Evolutionary conservation across 2,113 vertebrate species (phyloP).

Genomic region (Perca flavescens): DNA sequence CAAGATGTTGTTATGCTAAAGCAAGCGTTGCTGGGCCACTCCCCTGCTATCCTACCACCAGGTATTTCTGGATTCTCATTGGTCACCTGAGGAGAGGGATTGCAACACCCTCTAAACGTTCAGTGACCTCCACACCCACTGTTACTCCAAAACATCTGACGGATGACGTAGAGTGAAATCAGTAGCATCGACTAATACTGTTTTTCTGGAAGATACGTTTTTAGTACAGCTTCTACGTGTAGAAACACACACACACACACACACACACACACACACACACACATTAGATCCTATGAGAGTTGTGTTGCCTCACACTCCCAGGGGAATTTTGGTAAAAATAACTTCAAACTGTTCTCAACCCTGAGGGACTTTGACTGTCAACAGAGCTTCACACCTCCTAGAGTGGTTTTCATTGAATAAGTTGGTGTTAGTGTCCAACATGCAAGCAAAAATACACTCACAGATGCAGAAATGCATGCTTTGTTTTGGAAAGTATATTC

Average conservation of each 20-base stretch:
- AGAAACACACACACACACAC: neutral
- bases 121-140: constrained; percentile 52
- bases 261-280: neutral
- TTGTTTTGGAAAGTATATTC: neutral
- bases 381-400: constrained; percentile 10
- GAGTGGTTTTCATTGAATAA: constrained; percentile 14
- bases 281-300: constrained; percentile 10
- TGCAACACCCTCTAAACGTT: constrained; percentile 62
- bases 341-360: constrained; percentile 28
- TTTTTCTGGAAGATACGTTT: neutral
- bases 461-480: neutral
- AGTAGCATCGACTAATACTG: constrained; percentile 1
- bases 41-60: constrained; percentile 48
- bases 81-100: constrained; percentile 48
- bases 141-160: constrained; percentile 10
- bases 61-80: constrained; percentile 68
- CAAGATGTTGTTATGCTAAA: constrained; percentile 48
- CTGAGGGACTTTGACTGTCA: constrained; percentile 27
- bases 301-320: constrained; percentile 22
- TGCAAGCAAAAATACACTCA: neutral
- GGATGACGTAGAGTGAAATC: constrained; percentile 22
- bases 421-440: neutral
- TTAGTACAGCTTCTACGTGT: neutral
- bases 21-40: neutral
- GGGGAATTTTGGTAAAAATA: constrained; percentile 45